Evolutionary conservation across 2,113 vertebrate genomes (phyloP), one percentile per base, ranked within the genome.

Genomic region (Cebidichthys violaceus): DNA sequence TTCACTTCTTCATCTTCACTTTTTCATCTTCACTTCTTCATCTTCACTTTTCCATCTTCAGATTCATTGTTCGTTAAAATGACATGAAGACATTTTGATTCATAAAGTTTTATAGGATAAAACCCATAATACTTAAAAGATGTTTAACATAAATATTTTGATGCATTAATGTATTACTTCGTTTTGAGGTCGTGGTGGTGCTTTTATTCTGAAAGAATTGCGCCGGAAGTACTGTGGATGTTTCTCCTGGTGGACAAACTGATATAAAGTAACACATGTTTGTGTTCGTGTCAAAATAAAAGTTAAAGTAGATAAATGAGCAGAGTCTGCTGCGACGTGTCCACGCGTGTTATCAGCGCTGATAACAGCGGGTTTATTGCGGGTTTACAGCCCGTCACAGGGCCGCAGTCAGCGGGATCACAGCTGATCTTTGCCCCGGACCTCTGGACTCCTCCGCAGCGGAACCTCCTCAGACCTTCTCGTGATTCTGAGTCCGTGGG

Each of bases 371-470:
- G 15, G 9, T 77, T 81, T 52, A 9, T 39, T 39, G 72, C 55
- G 6, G 20, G 8, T 74, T 83, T 41, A 50, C 4, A 45, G 43
- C 43, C 33, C 61, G 43, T 2, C 41, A 62, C 8, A 27, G 6
- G 55, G 70, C 41, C 31, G 70, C 64, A 18, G 57, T 60, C 74
- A 66, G 81, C 81, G 18, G 65, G 22, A 11, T 45, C 62, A 6
- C 64, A 6, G 69, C 45, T 50, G 82, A 20, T 72, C 86, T 69
- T 1, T 79, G 82, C 54, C 65, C 84, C 45, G 20, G 55, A 67
- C 73, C 65, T 65, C 52, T 60, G 79, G 33, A 70, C 68, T 62
- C 61, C 1, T 1, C 22, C 1, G 14, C 45, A 35, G 15, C 20
- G 9, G 2, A 2, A 70, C 13, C 1, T 10, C 8, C 0, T 20